These are phyloP conservation scores for Chaetophractus vellerosus DNA, from an alignment of 2,797 vertebrate genomes.

Conservation along the genomic window DNA sequence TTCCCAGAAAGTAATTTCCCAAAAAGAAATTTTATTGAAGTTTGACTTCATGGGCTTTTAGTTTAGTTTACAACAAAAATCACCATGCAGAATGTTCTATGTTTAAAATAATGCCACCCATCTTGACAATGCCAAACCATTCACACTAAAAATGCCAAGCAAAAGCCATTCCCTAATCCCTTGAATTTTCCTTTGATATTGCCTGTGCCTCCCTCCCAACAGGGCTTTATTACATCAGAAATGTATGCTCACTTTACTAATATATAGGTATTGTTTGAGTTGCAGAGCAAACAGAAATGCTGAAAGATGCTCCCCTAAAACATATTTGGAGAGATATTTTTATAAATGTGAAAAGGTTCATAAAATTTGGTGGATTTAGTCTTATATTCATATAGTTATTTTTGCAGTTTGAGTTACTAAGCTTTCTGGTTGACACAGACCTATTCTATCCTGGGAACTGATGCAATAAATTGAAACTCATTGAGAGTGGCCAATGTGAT, in stretches of 20 bases:
- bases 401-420: neutral
- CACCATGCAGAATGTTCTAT: conserved; percentile 24
- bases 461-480: conserved; percentile 71
- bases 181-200: neutral
- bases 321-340: conserved; percentile 25
- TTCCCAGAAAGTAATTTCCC: conserved; percentile 55
- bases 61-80: conserved; percentile 69
- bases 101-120: conserved; percentile 58
- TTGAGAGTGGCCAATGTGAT: neutral
- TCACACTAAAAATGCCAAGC: conserved; percentile 31
- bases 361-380: neutral
- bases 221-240: neutral
- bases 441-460: conserved; percentile 19
- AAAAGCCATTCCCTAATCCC: neutral
- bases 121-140: conserved; percentile 46
- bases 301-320: neutral
- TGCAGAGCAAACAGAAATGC: neutral
- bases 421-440: neutral
- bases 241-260: neutral
- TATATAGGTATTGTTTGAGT: neutral
- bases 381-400: neutral
- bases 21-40: conserved; percentile 40
- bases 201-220: neutral
- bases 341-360: neutral
- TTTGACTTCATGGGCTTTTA: conserved; percentile 30